Percentiles rank a stretch among this genome's conserved stretches.
phyloP scores from a whole-genome alignment of 2,113 vertebrate species.

The Trachemys scripta region DNA sequence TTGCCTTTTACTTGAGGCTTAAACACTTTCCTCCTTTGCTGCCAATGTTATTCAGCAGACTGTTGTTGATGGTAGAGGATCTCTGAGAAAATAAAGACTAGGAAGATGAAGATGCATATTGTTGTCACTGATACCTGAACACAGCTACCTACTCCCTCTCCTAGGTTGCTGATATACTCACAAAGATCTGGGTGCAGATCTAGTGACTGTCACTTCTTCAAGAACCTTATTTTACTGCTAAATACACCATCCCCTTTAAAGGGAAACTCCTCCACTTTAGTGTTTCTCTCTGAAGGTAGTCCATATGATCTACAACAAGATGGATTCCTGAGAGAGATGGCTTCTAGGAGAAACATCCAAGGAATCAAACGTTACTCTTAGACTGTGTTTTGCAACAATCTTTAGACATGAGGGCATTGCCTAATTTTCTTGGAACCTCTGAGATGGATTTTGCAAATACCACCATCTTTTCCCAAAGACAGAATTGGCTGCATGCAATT shows the following conservation, averaged over 20 bases:
- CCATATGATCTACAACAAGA: neutral
- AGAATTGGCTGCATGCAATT: neutral
- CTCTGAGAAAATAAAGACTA: neutral
- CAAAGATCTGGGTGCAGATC: neutral
- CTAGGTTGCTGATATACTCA: neutral
- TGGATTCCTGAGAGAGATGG: neutral
- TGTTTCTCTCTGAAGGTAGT: neutral
- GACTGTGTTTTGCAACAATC: neutral
- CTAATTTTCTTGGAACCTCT: neutral
- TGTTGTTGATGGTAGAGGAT: neutral
- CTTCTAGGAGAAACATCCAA: neutral
- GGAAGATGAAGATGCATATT: neutral
- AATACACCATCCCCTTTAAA: neutral
- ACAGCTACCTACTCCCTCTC: neutral
- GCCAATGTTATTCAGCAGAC: neutral
- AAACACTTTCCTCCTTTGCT: neutral
- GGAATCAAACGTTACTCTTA: neutral
- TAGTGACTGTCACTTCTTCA: neutral
- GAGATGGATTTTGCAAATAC: neutral
- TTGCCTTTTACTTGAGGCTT: neutral
- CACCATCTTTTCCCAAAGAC: conserved; percentile 4
- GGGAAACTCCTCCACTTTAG: neutral
- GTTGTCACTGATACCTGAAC: neutral
- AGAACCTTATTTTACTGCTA: neutral
- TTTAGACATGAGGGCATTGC: neutral